These are phyloP conservation scores for Silurus aristotelis DNA, from an alignment of 2,797 vertebrate genomes.

Conservation along the genomic window DNA sequence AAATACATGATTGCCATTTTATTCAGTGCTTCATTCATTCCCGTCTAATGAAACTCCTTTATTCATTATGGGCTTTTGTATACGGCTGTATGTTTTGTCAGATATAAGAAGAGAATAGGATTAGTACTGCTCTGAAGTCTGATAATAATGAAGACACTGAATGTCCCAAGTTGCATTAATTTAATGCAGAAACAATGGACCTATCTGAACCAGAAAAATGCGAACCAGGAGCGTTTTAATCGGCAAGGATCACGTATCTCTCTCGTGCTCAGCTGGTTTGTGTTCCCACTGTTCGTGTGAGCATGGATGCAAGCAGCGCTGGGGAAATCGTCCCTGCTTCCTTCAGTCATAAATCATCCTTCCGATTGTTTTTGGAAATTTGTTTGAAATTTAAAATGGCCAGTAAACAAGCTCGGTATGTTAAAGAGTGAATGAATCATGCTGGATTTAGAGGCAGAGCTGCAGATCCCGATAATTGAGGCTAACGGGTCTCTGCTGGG, in stretches of 20 bases:
- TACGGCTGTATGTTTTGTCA: background rate
- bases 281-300: constrained; percentile 22
- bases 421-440: constrained; percentile 59
- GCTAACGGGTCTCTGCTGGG: constrained; percentile 32
- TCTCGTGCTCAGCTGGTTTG: constrained; percentile 10
- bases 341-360: constrained; percentile 51
- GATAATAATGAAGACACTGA: background rate
- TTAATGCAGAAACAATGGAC: background rate
- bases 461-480: constrained; percentile 37
- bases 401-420: constrained; percentile 55
- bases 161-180: background rate
- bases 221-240: background rate
- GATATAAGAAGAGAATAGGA: background rate
- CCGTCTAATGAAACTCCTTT: background rate
- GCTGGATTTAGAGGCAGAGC: constrained; percentile 14
- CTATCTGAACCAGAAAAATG: background rate
- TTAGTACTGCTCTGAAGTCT: background rate
- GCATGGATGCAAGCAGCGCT: background rate
- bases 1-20: background rate
- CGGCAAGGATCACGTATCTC: background rate
- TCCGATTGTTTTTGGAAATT: constrained; percentile 46
- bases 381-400: constrained; percentile 59
- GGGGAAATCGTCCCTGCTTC: background rate
- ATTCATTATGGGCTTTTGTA: background rate
- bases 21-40: background rate